These are phyloP conservation scores for Ondatra zibethicus DNA, from an alignment of 2,113 vertebrate species.

Conservation along the genomic window DNA sequence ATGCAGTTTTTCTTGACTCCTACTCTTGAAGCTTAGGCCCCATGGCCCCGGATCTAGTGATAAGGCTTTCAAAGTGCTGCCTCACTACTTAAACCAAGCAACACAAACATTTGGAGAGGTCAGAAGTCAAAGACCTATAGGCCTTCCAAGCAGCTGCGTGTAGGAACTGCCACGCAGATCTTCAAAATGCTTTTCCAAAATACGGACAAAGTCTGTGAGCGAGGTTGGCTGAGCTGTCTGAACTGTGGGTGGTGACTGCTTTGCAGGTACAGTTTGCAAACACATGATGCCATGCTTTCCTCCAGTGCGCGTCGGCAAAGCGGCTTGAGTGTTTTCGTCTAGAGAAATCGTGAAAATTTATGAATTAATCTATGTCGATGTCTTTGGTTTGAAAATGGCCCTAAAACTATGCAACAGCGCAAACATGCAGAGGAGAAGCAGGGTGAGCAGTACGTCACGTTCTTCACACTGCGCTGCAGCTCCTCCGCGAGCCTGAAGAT, in stretches of 20 bases:
- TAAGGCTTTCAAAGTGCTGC: slow-evolving; percentile 73
- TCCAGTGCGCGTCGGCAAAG: background rate
- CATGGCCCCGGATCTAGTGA: slow-evolving; percentile 45
- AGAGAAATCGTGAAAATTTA: slow-evolving; percentile 28
- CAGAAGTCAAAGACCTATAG: slow-evolving; percentile 50
- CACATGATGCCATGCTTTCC: background rate
- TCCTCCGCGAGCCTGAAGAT: background rate
- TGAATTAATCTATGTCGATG: background rate
- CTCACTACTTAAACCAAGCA: slow-evolving; percentile 52
- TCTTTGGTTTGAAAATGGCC: background rate
- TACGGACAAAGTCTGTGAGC: background rate
- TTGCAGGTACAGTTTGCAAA: background rate
- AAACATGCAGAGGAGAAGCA: background rate
- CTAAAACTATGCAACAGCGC: background rate
- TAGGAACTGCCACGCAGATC: background rate
- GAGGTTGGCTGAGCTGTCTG: background rate
- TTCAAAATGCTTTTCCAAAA: slow-evolving; percentile 31
- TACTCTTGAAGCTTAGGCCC: slow-evolving; percentile 57
- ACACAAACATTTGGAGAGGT: slow-evolving; percentile 46
- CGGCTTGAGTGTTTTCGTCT: background rate
- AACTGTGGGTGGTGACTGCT: background rate
- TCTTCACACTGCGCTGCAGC: background rate
- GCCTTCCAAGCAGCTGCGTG: slow-evolving; percentile 60
- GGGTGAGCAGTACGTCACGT: background rate
- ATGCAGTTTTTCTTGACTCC: slow-evolving; percentile 72